Percentiles rank a stretch among this genome's conserved stretches.
These are phyloP conservation scores for Pitangus sulphuratus DNA, from an alignment of 2,797 vertebrate genomes.

Conservation along the genomic window DNA sequence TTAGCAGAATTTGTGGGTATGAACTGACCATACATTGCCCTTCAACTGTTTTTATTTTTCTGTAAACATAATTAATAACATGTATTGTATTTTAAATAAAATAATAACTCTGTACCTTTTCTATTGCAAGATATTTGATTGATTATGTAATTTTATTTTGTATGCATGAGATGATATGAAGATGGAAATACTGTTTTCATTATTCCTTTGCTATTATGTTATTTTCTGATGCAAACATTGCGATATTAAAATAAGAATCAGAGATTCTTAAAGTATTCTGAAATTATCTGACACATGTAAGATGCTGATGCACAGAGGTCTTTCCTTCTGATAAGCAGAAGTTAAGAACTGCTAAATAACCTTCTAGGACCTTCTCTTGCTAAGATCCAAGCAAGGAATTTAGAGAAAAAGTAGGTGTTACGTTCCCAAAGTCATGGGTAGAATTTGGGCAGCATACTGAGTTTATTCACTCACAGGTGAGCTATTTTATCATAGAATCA, in stretches of 20 bases:
- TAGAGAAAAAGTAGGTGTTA: not conserved
- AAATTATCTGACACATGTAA: not conserved
- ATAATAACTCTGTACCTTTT: not conserved
- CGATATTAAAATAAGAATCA: not conserved
- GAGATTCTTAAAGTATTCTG: not conserved
- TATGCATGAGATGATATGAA: not conserved
- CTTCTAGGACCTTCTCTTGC: not conserved
- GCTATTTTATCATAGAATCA: not conserved
- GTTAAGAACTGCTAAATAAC: not conserved
- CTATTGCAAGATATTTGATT: not conserved
- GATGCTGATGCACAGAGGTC: fast-evolving
- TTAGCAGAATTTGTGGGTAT: not conserved
- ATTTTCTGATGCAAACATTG: not conserved
- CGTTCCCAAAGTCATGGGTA: not conserved
- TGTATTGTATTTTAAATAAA: not conserved
- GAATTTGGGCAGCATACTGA: not conserved
- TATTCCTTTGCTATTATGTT: not conserved
- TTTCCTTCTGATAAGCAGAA: not conserved
- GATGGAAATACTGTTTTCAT: not conserved
- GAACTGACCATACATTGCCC: not conserved
- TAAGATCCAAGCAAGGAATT: not conserved
- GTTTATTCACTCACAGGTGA: not conserved
- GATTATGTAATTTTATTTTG: not conserved
- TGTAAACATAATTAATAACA: not conserved
- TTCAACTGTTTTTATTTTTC: not conserved